phyloP scores from a whole-genome alignment of 2,113 vertebrate species.

The Callaeas wilsoni region DNA sequence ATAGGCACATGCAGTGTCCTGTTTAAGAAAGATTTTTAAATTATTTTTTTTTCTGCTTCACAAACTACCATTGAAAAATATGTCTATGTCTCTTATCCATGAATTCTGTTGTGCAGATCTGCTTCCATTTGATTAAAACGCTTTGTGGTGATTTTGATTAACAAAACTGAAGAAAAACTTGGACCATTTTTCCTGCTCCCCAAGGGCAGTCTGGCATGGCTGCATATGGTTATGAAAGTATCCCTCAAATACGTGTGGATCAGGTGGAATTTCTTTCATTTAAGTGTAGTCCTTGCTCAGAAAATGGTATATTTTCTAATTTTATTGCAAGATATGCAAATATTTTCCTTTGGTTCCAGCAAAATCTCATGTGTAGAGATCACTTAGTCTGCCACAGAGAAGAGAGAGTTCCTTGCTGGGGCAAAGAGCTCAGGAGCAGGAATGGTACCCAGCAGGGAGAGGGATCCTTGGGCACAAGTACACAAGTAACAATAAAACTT shows the following conservation, averaged over 20 bases:
- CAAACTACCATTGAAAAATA: background rate
- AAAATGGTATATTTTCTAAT: background rate
- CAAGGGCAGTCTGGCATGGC: background rate
- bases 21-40: background rate
- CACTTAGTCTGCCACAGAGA: background rate
- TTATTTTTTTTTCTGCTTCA: background rate
- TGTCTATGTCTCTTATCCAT: accelerated
- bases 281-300: background rate
- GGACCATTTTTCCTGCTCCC: background rate
- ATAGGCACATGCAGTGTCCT: background rate
- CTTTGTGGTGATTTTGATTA: background rate
- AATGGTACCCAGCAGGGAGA: background rate
- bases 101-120: background rate
- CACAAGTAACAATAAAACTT: background rate
- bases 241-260: background rate
- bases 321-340: background rate
- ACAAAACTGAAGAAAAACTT: background rate
- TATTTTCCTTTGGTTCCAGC: background rate
- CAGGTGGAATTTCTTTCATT: background rate
- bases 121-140: background rate
- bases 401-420: background rate
- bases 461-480: too few species aligned
- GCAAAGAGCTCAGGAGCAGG: background rate
- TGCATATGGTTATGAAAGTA: background rate
- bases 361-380: background rate